phyloP scores from a whole-genome alignment of 2,797 vertebrate genomes.

The Labroides dimidiatus region DNA sequence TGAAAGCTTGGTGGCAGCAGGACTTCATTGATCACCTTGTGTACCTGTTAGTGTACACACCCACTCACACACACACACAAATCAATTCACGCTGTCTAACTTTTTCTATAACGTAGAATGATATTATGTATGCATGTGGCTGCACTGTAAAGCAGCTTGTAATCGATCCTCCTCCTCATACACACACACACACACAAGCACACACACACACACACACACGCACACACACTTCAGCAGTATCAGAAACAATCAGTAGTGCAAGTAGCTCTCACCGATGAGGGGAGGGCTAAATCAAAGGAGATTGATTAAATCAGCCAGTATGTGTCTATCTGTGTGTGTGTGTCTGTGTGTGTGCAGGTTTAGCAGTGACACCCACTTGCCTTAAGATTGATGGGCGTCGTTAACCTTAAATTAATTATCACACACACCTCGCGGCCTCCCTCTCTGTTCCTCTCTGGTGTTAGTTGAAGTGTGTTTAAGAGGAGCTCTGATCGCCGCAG shows the following conservation, averaged over 20 bases:
- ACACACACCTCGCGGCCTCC: constrained; percentile 10
- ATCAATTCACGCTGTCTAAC: not conserved
- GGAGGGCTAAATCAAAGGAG: constrained; percentile 28
- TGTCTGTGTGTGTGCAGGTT: constrained; percentile 5
- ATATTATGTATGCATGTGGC: constrained; percentile 12
- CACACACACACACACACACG: constrained; percentile 10
- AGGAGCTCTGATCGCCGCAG: not conserved
- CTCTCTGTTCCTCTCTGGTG: not conserved
- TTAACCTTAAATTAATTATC: constrained; percentile 50
- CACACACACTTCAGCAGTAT: not conserved
- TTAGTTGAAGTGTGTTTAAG: not conserved
- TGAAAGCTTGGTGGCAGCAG: not conserved
- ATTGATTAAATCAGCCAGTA: constrained; percentile 43
- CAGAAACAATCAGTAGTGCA: constrained; percentile 25
- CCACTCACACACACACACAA: constrained; percentile 1
- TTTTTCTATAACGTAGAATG: constrained; percentile 8
- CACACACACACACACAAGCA: constrained; percentile 8
- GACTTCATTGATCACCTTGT: constrained; percentile 31
- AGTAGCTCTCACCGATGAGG: not conserved
- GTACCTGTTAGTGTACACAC: constrained; percentile 7
- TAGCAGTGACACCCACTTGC: constrained; percentile 32
- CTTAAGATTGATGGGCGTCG: constrained; percentile 48
- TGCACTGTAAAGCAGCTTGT: constrained; percentile 14
- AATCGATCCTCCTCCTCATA: constrained; percentile 2
- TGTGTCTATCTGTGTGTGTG: constrained; percentile 15